phyloP scores from a whole-genome alignment of 2,797 vertebrate genomes.

The Sciurus carolinensis region DNA sequence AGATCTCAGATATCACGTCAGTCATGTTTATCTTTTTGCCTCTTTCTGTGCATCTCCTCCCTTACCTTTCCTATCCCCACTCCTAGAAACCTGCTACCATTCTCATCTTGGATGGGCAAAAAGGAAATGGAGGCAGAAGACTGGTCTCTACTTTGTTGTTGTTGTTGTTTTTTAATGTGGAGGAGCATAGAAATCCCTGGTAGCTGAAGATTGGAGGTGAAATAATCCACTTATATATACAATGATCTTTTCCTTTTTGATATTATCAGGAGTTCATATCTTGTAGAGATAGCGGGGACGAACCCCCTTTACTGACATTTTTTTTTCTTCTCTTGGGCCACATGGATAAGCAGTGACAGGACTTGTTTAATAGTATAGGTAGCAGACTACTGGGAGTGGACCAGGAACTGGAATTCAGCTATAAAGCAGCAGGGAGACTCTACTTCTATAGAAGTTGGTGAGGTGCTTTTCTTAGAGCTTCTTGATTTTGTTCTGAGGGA shows the following conservation, averaged over 20 bases:
- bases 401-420: neutral
- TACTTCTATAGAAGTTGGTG: neutral
- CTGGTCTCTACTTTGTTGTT: neutral
- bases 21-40: slow-evolving; percentile 2
- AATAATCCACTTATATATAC: neutral
- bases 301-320: neutral
- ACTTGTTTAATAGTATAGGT: neutral
- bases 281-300: neutral
- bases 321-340: neutral
- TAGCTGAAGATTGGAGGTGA: slow-evolving; percentile 19
- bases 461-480: neutral
- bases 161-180: neutral
- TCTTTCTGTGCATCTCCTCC: slow-evolving; percentile 1
- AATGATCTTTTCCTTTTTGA: slow-evolving; percentile 21
- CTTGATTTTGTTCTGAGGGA: slow-evolving; percentile 14
- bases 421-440: neutral
- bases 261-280: neutral
- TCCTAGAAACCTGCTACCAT: neutral
- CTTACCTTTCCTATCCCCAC: neutral
- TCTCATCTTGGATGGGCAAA: neutral
- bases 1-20: neutral
- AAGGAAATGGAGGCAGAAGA: slow-evolving; percentile 29
- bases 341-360: neutral
- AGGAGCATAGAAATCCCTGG: neutral
- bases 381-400: neutral